Percentiles rank a stretch among this genome's conserved stretches.
phyloP scores from a whole-genome alignment of 2,797 vertebrate genomes.

The Sebastes aleutianus region DNA sequence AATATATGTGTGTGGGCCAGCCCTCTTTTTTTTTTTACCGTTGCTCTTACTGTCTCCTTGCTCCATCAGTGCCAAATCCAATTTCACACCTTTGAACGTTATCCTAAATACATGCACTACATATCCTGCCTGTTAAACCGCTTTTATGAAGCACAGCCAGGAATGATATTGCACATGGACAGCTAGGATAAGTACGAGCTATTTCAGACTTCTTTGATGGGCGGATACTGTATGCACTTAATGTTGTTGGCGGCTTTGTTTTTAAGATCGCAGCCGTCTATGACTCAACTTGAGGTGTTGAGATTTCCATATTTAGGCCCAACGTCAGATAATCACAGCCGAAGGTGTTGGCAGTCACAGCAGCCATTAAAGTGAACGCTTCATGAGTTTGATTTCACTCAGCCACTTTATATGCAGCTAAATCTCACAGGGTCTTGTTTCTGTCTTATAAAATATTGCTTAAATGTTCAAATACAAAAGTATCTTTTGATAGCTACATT shows the following conservation, averaged over 20 bases:
- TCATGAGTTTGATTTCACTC: not conserved
- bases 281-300: not conserved
- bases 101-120: slow-evolving; percentile 64
- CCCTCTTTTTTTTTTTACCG: slow-evolving; percentile 17
- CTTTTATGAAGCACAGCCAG: slow-evolving; percentile 55
- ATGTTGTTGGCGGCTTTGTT: not conserved
- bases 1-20: slow-evolving; percentile 30
- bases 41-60: slow-evolving; percentile 44
- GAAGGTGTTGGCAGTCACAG: not conserved
- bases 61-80: slow-evolving; percentile 63
- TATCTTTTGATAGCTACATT: not conserved
- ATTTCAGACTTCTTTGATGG: slow-evolving; percentile 26
- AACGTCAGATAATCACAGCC: not conserved
- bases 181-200: slow-evolving; percentile 19
- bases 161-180: slow-evolving; percentile 30
- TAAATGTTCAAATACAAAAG: not conserved
- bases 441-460: not conserved
- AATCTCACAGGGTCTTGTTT: not conserved
- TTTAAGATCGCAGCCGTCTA: not conserved
- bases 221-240: not conserved
- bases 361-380: not conserved
- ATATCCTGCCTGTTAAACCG: slow-evolving; percentile 50
- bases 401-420: not conserved
- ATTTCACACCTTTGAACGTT: slow-evolving; percentile 77
- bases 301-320: not conserved